Base-by-base conservation (phyloP, 1,140 invertebrate genomes). In the Magallana ariakensis region DNA sequence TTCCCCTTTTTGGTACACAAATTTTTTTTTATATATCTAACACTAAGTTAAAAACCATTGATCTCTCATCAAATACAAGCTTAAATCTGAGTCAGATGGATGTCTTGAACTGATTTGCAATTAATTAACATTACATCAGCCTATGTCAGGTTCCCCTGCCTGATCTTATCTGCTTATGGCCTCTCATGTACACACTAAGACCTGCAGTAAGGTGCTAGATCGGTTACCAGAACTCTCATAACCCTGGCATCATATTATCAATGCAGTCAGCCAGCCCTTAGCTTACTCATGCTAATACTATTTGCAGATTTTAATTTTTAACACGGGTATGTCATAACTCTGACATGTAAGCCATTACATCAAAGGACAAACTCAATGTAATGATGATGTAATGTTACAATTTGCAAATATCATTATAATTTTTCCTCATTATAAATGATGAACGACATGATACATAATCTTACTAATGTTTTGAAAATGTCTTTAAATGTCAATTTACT, bases 141-240 rank as follows among this genome's bases (percentile, higher is more conserved):
- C 66, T 11, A 19, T 75, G 66, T 75, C 66, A 75, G 66, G 22
- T 8, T 26, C 22, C 66, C 66, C 15, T 75, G 66, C 33, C 66
- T 26, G 22, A 13, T 8, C 66, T 75, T 26, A 75, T 75, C 19
- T 13, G 19, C 22, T 26, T 26, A 75, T 75, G 22, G 33, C 66
- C 66, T 75, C 33, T 26, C 66, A 75, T 75, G 66, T 75, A 75
- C 66, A 33, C 33, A 75, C 22, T 75, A 75, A 75, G 26, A 75
- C 66, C 66, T 75, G 22, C 66, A 75, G 66, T 75, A 46, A 75
- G 22, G 66, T 75, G 66, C 15, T 19, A 33, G 19, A 19, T 62
- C 16, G 1, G 10, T 75, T 75, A 75, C 66, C 22, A 75, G 22
- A 75, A 13, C 19, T 22, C 22, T 26, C 13, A 13, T 75, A 75